Base-by-base conservation (phyloP, 1,140 invertebrate species). In the Bradysia coprophila region DNA sequence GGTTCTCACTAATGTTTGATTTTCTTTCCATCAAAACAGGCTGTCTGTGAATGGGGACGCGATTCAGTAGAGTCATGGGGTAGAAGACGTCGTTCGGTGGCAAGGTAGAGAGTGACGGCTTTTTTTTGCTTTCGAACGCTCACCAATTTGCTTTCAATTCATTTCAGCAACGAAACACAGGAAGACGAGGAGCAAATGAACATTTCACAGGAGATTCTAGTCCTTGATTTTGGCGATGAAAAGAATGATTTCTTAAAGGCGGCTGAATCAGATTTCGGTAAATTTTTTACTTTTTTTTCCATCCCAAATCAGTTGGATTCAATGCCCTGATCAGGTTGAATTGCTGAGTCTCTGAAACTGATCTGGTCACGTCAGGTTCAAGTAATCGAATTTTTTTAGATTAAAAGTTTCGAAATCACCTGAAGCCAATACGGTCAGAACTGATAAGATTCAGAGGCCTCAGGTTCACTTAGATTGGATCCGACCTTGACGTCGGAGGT, bases 11-110 rank as follows among this genome's bases (percentile, higher is more conserved):
- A n/a, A 31, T 4, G 11, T 41, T 42, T 19, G 43, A 41, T 51
- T 46, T 40, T 44, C 39, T 52, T 62, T 56, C 20, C 48, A n/a
- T n/a, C n/a, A n/a, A n/a, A n/a, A n/a, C n/a, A 85, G 81, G 83
- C 84, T 48, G 76, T 86, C 23, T 90, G 85, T 59, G 82, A 86
- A 64, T 87, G 80, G 74, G 86, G 83, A 43, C 72, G 81, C 51
- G 85, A 92, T 53, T 83, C 81, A 8, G 68, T 87, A 4, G 84
- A 90, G 53, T 92, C 88, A 0, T 87, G 83, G 78, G 89, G 89
- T 46, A 81, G 86, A 61, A 79, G 78, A 63, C 79, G 76, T 62
- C 81, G 88, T 73, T 82, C 79, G 36, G 51, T 75, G 19, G 56
- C 61, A 23, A 52, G 49, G 57, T 59, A 39, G 54, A 50, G 38